Percentiles rank a stretch among this genome's conserved stretches.
Conservation (phyloP, 2,888 invertebrate species). For the Cybosia mesomella region DNA sequence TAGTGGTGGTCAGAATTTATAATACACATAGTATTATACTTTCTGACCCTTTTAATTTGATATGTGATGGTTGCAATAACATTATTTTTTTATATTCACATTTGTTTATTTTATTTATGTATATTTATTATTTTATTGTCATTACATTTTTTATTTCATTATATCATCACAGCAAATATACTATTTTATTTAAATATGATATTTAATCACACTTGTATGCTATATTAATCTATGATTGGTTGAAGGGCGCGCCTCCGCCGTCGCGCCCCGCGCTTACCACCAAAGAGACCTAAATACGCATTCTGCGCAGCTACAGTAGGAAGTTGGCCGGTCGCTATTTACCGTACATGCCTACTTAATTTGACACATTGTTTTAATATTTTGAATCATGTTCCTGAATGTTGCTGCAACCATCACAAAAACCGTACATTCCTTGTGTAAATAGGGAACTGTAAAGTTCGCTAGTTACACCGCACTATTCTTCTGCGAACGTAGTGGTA, state of each 20-base stretch:
- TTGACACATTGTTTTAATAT: neutral
- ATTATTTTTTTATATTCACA: conserved; percentile 25
- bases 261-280: too few relatives aligned
- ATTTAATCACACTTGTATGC: neutral
- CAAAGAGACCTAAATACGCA: too few relatives aligned
- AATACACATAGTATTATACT: conserved; percentile 79
- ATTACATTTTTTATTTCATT: neutral
- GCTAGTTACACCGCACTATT: conserved; percentile 69
- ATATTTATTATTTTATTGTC: neutral
- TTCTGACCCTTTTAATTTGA: conserved; percentile 71
- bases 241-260: too few relatives aligned
- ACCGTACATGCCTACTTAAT: neutral
- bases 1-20: conserved; percentile 77
- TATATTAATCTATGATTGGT: neutral
- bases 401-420: conserved; percentile 75
- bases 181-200: neutral
- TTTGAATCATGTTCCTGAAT: conserved; percentile 33
- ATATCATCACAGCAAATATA: neutral
- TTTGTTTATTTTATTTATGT: neutral
- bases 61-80: conserved; percentile 74
- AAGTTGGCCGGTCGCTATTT: too few relatives aligned
- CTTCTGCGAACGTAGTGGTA: conserved; percentile 56
- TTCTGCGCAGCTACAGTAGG: too few relatives aligned
- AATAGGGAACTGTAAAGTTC: conserved; percentile 78
- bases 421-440: conserved; percentile 64